A percentile compares a stretch with the other conserved stretches of the same genome.
These are phyloP conservation scores for Gorsachius goisagi DNA, from an alignment of 2,113 vertebrate genomes.

Conservation along the genomic window DNA sequence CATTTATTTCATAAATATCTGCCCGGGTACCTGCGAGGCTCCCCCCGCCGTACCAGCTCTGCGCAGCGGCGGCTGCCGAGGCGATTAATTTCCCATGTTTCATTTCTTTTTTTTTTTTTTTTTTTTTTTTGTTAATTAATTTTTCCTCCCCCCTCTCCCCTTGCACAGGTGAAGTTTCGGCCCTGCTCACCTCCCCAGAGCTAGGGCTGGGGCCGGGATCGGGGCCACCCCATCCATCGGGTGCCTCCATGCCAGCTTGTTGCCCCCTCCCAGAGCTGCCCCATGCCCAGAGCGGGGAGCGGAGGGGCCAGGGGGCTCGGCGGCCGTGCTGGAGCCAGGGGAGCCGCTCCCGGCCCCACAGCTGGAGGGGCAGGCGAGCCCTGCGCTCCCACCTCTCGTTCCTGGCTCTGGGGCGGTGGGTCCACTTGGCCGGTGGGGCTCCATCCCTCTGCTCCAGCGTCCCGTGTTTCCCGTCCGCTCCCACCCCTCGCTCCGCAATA, in stretches of 20 bases:
- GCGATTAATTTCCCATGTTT: background rate
- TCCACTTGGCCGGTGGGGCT: background rate
- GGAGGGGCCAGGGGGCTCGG: background rate
- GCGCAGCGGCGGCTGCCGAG: background rate
- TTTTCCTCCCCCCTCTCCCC: background rate
- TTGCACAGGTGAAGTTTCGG: background rate
- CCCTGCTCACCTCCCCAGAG: background rate
- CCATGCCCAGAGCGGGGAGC: background rate
- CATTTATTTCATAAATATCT: slow-evolving; percentile 99
- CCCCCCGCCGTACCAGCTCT: background rate
- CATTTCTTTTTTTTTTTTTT: background rate
- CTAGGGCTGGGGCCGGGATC: background rate
- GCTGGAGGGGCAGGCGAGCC: background rate
- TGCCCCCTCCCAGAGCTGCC: background rate
- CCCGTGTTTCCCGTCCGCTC: background rate
- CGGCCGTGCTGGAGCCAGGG: accelerated
- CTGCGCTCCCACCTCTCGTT: background rate
- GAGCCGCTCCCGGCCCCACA: background rate
- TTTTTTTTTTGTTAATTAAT: background rate
- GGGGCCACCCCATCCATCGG: accelerated
- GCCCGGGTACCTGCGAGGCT: slow-evolving; percentile 67
- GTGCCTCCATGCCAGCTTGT: background rate
- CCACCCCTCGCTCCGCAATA: slow-evolving; percentile 69
- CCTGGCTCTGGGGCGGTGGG: background rate
- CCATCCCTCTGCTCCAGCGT: background rate